Conservation (phyloP, 2,888 invertebrate species). For the Carpatolechia fugitivella region DNA sequence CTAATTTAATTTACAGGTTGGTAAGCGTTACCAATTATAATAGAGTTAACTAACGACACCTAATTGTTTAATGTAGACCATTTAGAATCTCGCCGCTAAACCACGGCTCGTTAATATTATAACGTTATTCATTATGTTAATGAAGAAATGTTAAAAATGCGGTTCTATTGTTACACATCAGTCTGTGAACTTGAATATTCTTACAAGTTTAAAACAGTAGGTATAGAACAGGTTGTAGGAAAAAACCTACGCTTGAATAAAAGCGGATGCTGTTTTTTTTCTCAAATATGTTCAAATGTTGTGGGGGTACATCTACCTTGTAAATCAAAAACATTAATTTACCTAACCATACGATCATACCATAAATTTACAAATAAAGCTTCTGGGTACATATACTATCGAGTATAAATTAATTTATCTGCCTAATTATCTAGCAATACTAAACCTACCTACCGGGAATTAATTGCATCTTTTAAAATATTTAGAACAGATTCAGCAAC, state of each 20-base stretch:
- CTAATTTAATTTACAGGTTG: no score
- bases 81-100: conserved; percentile 4
- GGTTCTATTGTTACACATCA: conserved; percentile 1
- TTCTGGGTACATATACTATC: no score
- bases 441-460: no score
- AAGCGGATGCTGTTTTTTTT: neutral
- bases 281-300: no score
- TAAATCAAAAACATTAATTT: no score
- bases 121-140: conserved; percentile 7
- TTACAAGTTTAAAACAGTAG: neutral
- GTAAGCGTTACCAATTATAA: neutral
- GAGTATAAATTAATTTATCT: no score
- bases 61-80: neutral
- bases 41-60: neutral
- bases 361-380: no score
- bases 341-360: no score
- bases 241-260: neutral
- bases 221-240: neutral
- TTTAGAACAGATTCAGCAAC: no score
- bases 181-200: conserved; percentile 1
- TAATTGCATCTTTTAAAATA: no score
- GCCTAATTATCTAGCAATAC: no score
- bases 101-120: neutral
- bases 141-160: neutral
- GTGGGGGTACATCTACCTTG: neutral